Percentiles rank a stretch among this genome's conserved stretches.
phyloP scores from a whole-genome alignment of 30 jellyfish, hydroid and myxozoan genomes.

The Chironex yamaguchii region DNA sequence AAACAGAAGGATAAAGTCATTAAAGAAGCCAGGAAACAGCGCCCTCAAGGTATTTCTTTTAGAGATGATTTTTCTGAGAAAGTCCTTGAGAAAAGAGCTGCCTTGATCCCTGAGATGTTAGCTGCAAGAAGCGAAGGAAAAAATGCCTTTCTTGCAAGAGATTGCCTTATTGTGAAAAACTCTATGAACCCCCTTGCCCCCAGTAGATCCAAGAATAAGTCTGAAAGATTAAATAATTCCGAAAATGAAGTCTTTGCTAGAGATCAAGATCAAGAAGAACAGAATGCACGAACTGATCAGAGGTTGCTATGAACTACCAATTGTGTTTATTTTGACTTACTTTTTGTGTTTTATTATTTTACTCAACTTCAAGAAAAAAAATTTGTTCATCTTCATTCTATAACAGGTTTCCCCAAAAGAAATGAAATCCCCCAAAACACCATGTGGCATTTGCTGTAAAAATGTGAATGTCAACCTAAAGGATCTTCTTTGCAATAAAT shows the following conservation, averaged over 20 bases:
- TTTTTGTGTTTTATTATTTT: constrained; percentile 8
- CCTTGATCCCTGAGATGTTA: not conserved
- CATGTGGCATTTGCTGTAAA: constrained; percentile 36
- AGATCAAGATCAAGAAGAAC: no score
- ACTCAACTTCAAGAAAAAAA: not conserved
- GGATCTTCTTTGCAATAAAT: constrained; percentile 43
- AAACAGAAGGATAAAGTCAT: not conserved
- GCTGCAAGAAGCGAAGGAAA: not conserved
- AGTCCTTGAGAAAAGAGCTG: not conserved
- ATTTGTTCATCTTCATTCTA: not conserved
- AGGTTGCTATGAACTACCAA: not conserved
- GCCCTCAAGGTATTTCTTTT: not conserved
- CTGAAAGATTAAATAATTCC: not conserved
- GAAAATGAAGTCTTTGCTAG: not conserved
- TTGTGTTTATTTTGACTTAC: constrained; percentile 2
- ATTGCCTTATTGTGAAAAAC: not conserved
- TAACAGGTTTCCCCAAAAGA: constrained; percentile 29
- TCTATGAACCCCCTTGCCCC: constrained; percentile 3
- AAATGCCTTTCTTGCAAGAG: not conserved
- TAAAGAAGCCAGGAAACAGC: not conserved
- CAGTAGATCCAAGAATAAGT: no score
- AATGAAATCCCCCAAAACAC: constrained; percentile 36
- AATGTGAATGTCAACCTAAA: constrained; percentile 44
- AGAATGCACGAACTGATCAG: no score
- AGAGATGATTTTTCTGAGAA: not conserved